Base-by-base conservation (phyloP, 2,113 vertebrate species). In the Myrmecophaga tridactyla region DNA sequence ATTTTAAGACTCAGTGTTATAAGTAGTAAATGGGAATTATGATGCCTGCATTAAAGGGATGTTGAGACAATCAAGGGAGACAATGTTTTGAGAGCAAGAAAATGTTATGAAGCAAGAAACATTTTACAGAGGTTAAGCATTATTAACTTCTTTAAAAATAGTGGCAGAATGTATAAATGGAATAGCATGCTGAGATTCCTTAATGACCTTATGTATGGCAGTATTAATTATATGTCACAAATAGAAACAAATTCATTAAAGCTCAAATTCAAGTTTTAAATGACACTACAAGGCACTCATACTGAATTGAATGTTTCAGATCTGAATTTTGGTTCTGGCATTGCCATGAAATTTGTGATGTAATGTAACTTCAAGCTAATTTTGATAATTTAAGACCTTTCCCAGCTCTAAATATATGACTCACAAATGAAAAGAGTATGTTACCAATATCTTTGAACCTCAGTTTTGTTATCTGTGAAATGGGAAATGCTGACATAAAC, bases 391-490 rank as follows among this genome's bases (percentile, higher is more conserved):
- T 62, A 70, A 92, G 51, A 12, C 4, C 34, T 43, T 72, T 92
- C 23, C 48, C 6, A 86, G 34, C 43, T 86, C n/a, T 77, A 86
- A 88, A 83, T 39, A 77, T 53, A 43, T 92, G 78, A 86, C 73
- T 86, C 12, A 77, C 51, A 89, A 36, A 4, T 89, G 31, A 76
- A 73, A 39, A 84, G 65, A 10, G 4, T 76, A 63, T 87, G 39
- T 73, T 91, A 88, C 20, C 27, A 41, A 25, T 41, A 48, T 90
- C 48, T 69, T 90, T 87, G 70, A 51, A 67, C 46, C 18, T 92
- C 43, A 70, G 56, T 84, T 94, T 86, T 90, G 53, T 94, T 87
- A 51, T 73, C 90, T 80, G 20, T 87, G 53, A 96, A 92, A 90
- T 75, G 67, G 67, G 67, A 89, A 95, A 89, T 87, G 48, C 31